Base-by-base conservation (phyloP, 1,140 invertebrate species). In the Wiebesia pumilae region DNA sequence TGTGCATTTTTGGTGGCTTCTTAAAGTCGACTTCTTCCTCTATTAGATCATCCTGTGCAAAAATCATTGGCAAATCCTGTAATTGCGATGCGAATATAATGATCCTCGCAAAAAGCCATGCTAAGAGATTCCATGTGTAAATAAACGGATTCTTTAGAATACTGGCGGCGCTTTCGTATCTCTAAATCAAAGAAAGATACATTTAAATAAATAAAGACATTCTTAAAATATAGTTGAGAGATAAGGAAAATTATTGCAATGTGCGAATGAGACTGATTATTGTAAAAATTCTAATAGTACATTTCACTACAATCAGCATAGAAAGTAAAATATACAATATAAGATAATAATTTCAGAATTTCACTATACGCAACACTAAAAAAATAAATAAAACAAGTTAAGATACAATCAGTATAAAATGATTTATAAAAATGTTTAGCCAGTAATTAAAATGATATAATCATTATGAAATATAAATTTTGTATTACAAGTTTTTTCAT, bases 21-120 rank as follows among this genome's bases (percentile, higher is more conserved):
- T 80, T 82, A 27, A 87, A 87, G 27, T 87, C 87, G 9, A 51
- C 69, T 38, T 87, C 87, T 89, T 90, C 93, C 69, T 93, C 90
- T 58, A 92, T 91, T 3, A 87, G 38, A 10, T 91, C 90, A 47
- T 90, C 78, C 89, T 92, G 93, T 7, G 90, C 91, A 14, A 90
- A 87, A 3, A 89, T 85, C 75, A 87, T 86, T 0, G 93, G 92
- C 58, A 93, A 85, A 69, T 91, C 88, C 0, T 91, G 80, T 51
- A 92, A 90, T 88, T 92, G 91, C 21, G 90, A 89, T 58, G 89
- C 67, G 38, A 91, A 90, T 91, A 92, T 91, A 12, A 90, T 47
- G 54, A 91, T 62, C 16, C 91, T 90, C 10, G 90, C 65, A 43
- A 93, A 54, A 10, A 92, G 87, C 92, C 92, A 93, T 9, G 90